Evolutionary conservation across 2,888 invertebrate genomes (phyloP), one percentile per base, ranked within the genome.

Genomic region (Leptopilina myrica): DNA sequence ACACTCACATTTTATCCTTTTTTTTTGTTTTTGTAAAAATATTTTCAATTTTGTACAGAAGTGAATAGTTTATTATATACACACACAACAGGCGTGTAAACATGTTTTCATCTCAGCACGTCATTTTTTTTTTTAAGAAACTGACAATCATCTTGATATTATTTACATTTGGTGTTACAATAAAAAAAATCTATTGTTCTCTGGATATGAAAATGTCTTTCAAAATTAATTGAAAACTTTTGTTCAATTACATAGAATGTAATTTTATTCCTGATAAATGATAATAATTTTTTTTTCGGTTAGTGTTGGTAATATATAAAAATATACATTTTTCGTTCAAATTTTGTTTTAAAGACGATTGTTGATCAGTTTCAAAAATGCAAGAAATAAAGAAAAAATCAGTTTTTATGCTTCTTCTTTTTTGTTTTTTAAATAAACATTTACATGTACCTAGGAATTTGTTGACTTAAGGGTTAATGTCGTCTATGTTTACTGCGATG

Each of bases 401-500:
- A 62, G 12, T 46, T 46, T 20, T 46, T 46, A 9, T 49, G 9
- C 4, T 49, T 49, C 11, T 49, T 49, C 1, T 9, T 49, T 49
- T 20, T 20, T 20, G 20, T 9, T 62, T 62, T 62, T 62, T 15
- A 15, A 62, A 73, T n/a, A 20, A 56, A 26, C 73, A 73, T 53
- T 73, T 56, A 73, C 33, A 73, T 56, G 33, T 73, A 56, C 56
- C 73, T 73, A 73, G 9, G 14, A 73, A 33, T 73, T 73, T 33
- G 73, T 56, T 69, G 69, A 14, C 14, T 77, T 62, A 82, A 84
- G 80, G 9, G 83, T 89, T 81, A 90, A 64, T 90, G 91, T 49
- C 91, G 87, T 80, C 91, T 86, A 67, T 88, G 91, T 49, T 91
- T 91, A 77, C 85, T 91, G 56, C 91, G 89, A 81, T 91, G 90